Evolutionary conservation across 2,797 vertebrate genomes (phyloP).

Genomic region (Coluber constrictor): DNA sequence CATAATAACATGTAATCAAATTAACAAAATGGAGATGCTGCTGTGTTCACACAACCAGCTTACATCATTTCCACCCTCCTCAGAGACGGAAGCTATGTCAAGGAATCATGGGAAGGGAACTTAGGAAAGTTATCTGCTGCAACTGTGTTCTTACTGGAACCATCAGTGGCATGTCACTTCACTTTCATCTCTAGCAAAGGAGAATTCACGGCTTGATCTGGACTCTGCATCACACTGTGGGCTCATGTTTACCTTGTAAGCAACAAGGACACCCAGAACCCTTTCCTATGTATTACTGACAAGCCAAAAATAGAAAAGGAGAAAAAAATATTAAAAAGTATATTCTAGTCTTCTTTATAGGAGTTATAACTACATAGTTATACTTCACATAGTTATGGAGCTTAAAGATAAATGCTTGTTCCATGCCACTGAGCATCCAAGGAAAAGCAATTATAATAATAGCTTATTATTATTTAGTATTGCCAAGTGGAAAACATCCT

Average conservation of each 20-base stretch:
- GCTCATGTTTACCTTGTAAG: neutral
- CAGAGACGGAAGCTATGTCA: neutral
- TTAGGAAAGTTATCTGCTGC: neutral
- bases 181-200: neutral
- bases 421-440: constrained; percentile 30
- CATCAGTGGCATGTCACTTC: neutral
- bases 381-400: constrained; percentile 27
- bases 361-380: neutral
- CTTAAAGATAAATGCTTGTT: constrained; percentile 21
- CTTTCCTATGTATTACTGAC: neutral
- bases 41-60: neutral
- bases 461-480: fast-evolving
- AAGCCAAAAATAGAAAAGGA: neutral
- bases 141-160: neutral
- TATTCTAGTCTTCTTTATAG: neutral
- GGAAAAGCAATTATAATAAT: neutral
- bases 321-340: neutral
- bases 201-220: neutral
- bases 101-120: neutral
- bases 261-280: neutral
- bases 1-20: neutral
- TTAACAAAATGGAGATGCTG: neutral
- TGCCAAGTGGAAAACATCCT: neutral
- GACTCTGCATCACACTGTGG: neutral
- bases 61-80: neutral